Percentiles rank a stretch among this genome's conserved stretches.
Evolutionary conservation across 2,888 invertebrate species (phyloP).

Genomic region (Petrolisthes manimaculis): DNA sequence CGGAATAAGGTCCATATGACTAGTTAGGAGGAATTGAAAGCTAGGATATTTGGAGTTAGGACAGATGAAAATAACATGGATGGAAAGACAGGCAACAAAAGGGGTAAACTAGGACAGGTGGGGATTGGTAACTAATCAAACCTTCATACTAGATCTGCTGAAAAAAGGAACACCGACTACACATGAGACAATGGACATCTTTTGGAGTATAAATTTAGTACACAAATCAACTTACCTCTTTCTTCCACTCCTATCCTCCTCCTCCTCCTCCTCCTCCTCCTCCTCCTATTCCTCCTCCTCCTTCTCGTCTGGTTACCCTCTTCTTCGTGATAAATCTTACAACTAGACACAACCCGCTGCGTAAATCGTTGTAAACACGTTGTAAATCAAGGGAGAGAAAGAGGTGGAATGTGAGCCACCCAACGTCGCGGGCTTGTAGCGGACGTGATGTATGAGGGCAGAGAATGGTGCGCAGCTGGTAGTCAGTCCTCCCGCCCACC

Average conservation of each 20-base stretch:
- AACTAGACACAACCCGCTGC: constrained; percentile 44
- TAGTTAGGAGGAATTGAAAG: too few relatives aligned
- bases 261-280: not conserved
- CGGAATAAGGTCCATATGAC: too few relatives aligned
- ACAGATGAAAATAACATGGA: too few relatives aligned
- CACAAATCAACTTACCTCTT: not conserved
- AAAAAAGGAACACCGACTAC: too few relatives aligned
- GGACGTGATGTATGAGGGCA: constrained; percentile 45
- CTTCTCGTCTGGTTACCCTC: not conserved
- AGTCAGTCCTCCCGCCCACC: not conserved
- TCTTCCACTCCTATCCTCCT: not conserved
- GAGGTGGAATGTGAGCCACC: constrained; percentile 48
- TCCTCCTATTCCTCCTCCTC: not conserved
- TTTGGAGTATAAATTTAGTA: too few relatives aligned
- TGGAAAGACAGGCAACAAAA: too few relatives aligned
- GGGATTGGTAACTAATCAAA: too few relatives aligned
- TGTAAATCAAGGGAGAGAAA: constrained; percentile 49
- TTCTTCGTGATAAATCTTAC: constrained; percentile 41
- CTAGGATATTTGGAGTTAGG: too few relatives aligned
- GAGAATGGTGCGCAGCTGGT: constrained; percentile 8
- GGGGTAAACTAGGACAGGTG: too few relatives aligned
- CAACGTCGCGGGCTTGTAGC: constrained; percentile 39
- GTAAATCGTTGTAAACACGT: constrained; percentile 51
- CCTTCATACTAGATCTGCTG: too few relatives aligned
- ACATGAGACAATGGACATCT: too few relatives aligned